A percentile compares a stretch with the other conserved stretches of the same genome.
Evolutionary conservation across 2,888 invertebrate species (phyloP).

Genomic region (Acrobasis suavella): DNA sequence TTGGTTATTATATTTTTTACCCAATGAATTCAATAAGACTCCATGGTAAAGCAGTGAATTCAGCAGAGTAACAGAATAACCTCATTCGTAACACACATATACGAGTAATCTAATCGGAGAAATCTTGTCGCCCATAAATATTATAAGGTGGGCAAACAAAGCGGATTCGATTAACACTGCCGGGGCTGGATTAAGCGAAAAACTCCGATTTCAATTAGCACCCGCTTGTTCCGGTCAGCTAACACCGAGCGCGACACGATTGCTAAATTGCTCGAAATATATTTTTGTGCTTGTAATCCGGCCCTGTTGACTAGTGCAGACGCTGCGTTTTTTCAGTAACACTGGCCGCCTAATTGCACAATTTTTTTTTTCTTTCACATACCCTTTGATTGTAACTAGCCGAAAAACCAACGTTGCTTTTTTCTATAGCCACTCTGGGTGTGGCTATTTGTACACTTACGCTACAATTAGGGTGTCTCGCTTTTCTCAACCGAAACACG

Average conservation of each 20-base stretch:
- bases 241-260: conserved; percentile 58
- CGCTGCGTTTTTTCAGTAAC: conserved; percentile 54
- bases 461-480: conserved; percentile 17
- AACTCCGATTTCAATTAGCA: conserved; percentile 76
- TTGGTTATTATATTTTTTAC: too few relatives aligned
- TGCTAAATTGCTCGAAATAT: conserved; percentile 61
- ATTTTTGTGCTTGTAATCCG: conserved; percentile 61
- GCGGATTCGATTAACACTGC: conserved; percentile 44
- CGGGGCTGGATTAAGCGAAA: conserved; percentile 58
- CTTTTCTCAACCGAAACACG: conserved; percentile 13
- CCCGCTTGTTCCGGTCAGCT: conserved; percentile 60
- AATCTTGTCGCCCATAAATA: conserved; percentile 19
- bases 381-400: conserved; percentile 34
- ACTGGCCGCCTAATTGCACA: conserved; percentile 56
- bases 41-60: neutral
- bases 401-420: conserved; percentile 18
- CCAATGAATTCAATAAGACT: neutral
- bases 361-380: conserved; percentile 40
- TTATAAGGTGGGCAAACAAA: conserved; percentile 24
- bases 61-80: neutral
- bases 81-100: neutral
- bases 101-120: conserved; percentile 3
- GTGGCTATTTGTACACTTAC: conserved; percentile 15
- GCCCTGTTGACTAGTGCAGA: conserved; percentile 55
- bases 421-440: neutral